Conservation (phyloP, 2,888 invertebrate species). For the Gari tellinella region DNA sequence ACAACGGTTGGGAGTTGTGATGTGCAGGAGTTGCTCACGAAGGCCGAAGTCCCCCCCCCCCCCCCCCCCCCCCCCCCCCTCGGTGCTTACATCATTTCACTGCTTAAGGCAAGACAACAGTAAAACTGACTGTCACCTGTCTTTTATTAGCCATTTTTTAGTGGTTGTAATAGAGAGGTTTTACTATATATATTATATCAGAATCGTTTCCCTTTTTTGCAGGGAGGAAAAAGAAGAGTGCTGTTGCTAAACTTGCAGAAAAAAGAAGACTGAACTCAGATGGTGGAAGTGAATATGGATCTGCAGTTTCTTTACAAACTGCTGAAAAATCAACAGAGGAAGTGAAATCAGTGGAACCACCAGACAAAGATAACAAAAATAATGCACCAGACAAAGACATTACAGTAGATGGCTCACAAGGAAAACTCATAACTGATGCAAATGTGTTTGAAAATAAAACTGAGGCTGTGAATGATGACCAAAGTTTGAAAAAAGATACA, state of each 20-base stretch:
- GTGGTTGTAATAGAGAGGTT: no score
- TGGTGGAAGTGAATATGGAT: conserved; percentile 73
- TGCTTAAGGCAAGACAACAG: no score
- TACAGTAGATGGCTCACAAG: neutral
- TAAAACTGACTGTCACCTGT: no score
- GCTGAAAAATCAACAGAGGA: conserved; percentile 9
- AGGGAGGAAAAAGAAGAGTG: conserved; percentile 73
- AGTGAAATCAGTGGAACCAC: conserved; percentile 13
- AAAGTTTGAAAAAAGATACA: no score
- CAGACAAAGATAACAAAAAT: neutral
- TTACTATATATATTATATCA: no score
- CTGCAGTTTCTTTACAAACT: conserved; percentile 62
- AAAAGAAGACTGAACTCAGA: conserved; percentile 67
- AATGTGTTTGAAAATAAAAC: conserved; percentile 4
- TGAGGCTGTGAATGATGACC: neutral
- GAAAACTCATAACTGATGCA: neutral
- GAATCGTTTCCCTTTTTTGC: neutral
- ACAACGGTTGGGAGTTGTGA: no score
- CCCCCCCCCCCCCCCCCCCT: no score
- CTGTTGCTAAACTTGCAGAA: conserved; percentile 75
- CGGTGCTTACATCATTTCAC: no score
- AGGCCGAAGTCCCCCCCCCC: no score
- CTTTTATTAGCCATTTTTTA: no score
- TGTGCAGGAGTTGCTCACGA: no score
- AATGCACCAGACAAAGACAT: conserved; percentile 16